These are phyloP conservation scores for Drosophila virilis DNA, from an alignment of 1,140 invertebrate genomes.

Conservation along the genomic window DNA sequence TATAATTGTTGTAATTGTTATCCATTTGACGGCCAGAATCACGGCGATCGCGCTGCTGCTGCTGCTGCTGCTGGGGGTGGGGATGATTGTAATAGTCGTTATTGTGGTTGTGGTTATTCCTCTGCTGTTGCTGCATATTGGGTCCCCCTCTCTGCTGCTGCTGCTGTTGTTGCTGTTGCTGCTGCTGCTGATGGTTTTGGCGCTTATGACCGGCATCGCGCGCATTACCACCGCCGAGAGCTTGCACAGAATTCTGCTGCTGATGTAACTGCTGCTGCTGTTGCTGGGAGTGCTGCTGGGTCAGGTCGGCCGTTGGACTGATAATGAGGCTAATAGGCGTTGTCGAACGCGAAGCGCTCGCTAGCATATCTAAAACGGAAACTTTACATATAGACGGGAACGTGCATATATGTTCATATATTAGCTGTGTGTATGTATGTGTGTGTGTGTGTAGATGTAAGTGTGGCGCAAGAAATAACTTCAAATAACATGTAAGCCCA, in stretches of 20 bases:
- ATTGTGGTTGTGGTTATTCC: slow-evolving; percentile 49
- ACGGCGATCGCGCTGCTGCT: slow-evolving; percentile 72
- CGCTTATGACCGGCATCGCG: slow-evolving; percentile 83
- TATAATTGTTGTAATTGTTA: slow-evolving; percentile 82
- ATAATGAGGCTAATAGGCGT: slow-evolving; percentile 90
- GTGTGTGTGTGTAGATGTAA: not conserved
- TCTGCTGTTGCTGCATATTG: slow-evolving; percentile 57
- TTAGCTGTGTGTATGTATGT: slow-evolving; percentile 45
- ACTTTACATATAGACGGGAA: slow-evolving; percentile 69
- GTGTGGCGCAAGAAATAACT: slow-evolving; percentile 4
- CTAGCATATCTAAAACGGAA: slow-evolving; percentile 91
- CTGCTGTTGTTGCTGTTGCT: slow-evolving; percentile 58
- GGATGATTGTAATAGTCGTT: slow-evolving; percentile 78
- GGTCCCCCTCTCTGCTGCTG: slow-evolving; percentile 65
- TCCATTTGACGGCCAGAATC: slow-evolving; percentile 77
- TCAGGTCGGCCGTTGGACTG: slow-evolving; percentile 93
- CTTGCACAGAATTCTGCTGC: slow-evolving; percentile 62
- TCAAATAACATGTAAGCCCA: slow-evolving; percentile 1
- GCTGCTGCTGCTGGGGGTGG: slow-evolving; percentile 63
- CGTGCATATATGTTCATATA: slow-evolving; percentile 52
- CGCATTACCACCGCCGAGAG: slow-evolving; percentile 69
- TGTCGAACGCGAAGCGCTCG: slow-evolving; percentile 89
- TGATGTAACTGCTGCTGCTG: slow-evolving; percentile 52
- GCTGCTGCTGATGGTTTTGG: slow-evolving; percentile 75
- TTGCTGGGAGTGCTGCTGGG: slow-evolving; percentile 88